These are phyloP conservation scores for Hypotaenidia philippensis DNA, from an alignment of 2,797 vertebrate species.

Conservation along the genomic window DNA sequence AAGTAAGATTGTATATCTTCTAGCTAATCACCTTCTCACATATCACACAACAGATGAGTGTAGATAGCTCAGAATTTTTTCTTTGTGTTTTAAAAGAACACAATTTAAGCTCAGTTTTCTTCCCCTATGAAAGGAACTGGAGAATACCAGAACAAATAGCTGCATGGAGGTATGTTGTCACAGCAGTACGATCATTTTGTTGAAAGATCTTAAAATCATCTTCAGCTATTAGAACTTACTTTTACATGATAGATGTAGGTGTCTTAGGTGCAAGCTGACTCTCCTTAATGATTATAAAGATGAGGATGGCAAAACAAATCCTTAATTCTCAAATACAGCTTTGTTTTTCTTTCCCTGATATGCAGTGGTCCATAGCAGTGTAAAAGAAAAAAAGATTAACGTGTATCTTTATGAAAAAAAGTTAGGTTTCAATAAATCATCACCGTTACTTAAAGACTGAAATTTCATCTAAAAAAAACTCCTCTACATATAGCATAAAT, in stretches of 20 bases:
- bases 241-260: neutral
- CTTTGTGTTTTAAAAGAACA: neutral
- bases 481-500: too few species aligned
- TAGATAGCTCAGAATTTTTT: neutral
- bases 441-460: neutral
- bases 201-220: neutral
- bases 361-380: accelerated
- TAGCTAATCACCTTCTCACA: neutral
- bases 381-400: neutral
- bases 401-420: neutral
- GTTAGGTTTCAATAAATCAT: neutral
- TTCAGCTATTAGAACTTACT: neutral
- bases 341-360: neutral
- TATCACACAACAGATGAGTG: neutral
- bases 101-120: neutral
- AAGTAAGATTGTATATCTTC: neutral
- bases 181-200: neutral
- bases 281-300: neutral
- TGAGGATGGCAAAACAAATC: neutral
- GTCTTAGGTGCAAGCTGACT: neutral
- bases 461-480: neutral
- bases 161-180: neutral
- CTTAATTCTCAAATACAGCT: accelerated
- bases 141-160: neutral
- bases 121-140: neutral